phyloP scores from a whole-genome alignment of 2,797 vertebrate genomes.

The Melanotaenia boesemani region DNA sequence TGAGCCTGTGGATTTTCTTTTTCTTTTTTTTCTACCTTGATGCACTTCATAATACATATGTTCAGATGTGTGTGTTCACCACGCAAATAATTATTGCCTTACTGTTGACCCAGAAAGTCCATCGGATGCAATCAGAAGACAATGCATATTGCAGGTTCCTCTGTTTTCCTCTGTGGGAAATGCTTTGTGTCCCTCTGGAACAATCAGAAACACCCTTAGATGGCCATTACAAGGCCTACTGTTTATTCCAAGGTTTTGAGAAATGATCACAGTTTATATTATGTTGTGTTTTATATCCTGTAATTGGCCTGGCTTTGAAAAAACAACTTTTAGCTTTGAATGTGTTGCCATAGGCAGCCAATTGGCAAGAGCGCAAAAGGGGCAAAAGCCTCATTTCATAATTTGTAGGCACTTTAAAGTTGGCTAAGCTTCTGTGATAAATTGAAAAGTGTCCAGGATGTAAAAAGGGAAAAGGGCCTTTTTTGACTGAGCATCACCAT shows the following conservation, averaged over 20 bases:
- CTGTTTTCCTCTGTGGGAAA: conserved; percentile 37
- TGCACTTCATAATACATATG: conserved; percentile 77
- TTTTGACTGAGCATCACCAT: conserved; percentile 68
- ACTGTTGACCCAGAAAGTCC: conserved; percentile 77
- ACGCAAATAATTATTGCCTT: conserved; percentile 77
- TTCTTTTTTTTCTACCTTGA: conserved; percentile 57
- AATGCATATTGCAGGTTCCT: conserved; percentile 39
- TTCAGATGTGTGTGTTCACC: conserved; percentile 67
- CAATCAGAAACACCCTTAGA: conserved; percentile 66
- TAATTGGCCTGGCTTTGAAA: conserved; percentile 86
- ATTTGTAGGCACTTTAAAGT: conserved; percentile 86
- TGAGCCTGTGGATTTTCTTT: conserved; percentile 79
- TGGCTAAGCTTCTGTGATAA: conserved; percentile 80
- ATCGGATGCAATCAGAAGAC: conserved; percentile 66
- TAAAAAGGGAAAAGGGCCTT: conserved; percentile 69
- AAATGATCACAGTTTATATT: conserved; percentile 84
- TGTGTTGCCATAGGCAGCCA: conserved; percentile 82
- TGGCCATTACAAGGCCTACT: conserved; percentile 73
- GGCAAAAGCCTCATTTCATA: conserved; percentile 84
- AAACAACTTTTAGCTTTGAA: conserved; percentile 83
- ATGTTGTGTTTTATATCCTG: conserved; percentile 83
- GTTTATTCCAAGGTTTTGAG: conserved; percentile 78
- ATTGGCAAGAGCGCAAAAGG: conserved; percentile 84
- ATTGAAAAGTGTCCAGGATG: conserved; percentile 83
- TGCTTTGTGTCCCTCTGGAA: conserved; percentile 65